Base-by-base conservation (phyloP, 2,888 invertebrate species). In the Andrena bicolor region DNA sequence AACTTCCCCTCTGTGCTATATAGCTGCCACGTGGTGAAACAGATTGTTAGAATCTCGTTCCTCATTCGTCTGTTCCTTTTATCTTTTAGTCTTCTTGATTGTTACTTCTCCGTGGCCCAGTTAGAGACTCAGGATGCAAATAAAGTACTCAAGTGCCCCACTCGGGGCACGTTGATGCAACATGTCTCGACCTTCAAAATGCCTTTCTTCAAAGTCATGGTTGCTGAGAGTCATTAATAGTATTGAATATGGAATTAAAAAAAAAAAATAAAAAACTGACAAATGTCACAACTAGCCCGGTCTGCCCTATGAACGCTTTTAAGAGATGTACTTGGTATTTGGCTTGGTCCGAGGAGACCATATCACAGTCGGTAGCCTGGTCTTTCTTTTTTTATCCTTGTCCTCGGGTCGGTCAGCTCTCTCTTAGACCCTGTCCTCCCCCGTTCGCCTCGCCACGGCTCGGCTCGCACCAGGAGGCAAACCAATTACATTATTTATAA, bases 401-500 rank as follows among this genome's bases (percentile, higher is more conserved):
- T 66, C 74, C 60, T 74, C 69, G 73, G 41, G 69, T 49, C 68
- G 69, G 65, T 74, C 74, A 48, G 63, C 49, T 71, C 26, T 69
- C 66, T 58, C 28, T 28, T 66, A 71, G 70, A 60, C 70, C 71
- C 61, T 51, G 60, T 49, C 61, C 66, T 7, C 35, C 68, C 30
- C 32, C 32, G 76, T 71, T 63, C 68, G 41, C 76, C 69, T 51
- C 73, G 64, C 70, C 63, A 53, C 58, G 32, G 72, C 75, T 68
- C 28, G 56, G 58, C 70, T 66, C 86, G 72, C 86, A 68, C 70
- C 87, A 74, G 86, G 81, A 83, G 87, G 83, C 82, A 85, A 90
- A 90, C 85, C 84, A 90, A 90, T 89, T 87, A 88, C 86, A 89
- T 90, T 90, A 90, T 89, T 90, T 89, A 90, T 89, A 87, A 87